Evolutionary conservation across 2,888 invertebrate genomes (phyloP).

Genomic region (Plagodis dolabraria): DNA sequence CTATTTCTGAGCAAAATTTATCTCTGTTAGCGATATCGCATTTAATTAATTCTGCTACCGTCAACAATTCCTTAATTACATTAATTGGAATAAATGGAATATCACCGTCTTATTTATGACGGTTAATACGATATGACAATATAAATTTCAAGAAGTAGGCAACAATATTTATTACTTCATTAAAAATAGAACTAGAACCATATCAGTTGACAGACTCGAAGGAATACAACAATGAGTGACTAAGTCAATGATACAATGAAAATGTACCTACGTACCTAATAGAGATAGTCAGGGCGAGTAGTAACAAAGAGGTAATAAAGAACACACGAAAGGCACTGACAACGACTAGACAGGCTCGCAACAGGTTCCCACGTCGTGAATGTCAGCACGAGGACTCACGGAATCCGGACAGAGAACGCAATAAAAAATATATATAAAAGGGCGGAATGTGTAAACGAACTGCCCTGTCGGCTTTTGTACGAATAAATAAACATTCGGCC

Average conservation of each 20-base stretch:
- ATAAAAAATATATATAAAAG: conserved; percentile 52
- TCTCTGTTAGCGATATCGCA: conserved; percentile 25
- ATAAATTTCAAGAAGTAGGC: conserved; percentile 2
- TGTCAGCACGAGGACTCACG: conserved; percentile 33
- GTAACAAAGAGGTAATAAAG: conserved; percentile 37
- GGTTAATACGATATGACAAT: conserved; percentile 12
- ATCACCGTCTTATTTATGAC: conserved; percentile 21
- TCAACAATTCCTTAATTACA: conserved; percentile 25
- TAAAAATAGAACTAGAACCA: not conserved
- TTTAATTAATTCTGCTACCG: conserved; percentile 30
- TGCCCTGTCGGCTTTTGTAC: conserved; percentile 63
- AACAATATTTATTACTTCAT: conserved; percentile 3
- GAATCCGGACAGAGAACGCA: conserved; percentile 40
- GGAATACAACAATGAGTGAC: not conserved
- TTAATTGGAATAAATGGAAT: conserved; percentile 28
- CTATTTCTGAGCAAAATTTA: conserved; percentile 29
- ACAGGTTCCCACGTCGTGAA: conserved; percentile 41
- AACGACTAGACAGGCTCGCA: conserved; percentile 31
- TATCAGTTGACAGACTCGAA: no score
- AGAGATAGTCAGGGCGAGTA: conserved; percentile 24
- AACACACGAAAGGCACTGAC: conserved; percentile 31
- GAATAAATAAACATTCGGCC: conserved; percentile 74
- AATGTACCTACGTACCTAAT: conserved; percentile 8
- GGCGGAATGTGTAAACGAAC: conserved; percentile 68
- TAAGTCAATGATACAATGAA: conserved; percentile 14